A percentile compares a stretch with the other conserved stretches of the same genome.
These are phyloP conservation scores for Jaculus jaculus DNA, from an alignment of 2,113 vertebrate species.

Conservation along the genomic window DNA sequence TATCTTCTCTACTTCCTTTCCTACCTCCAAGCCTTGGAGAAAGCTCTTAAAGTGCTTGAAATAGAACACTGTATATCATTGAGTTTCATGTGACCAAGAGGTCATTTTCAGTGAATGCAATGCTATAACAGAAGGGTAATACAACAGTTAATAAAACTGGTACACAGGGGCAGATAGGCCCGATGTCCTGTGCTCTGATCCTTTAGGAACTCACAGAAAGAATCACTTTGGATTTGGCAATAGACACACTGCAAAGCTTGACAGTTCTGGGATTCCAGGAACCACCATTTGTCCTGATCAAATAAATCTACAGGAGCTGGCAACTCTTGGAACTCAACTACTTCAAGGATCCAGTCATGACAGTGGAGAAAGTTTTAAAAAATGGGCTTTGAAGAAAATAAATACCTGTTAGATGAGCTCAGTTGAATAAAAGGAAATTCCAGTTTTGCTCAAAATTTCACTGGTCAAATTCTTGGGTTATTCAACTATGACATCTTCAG, in stretches of 20 bases:
- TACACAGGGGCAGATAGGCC: not conserved
- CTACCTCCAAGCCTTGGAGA: not conserved
- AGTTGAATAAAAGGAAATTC: not conserved
- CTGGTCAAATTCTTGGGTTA: slow-evolving; percentile 20
- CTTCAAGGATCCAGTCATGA: not conserved
- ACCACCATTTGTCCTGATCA: not conserved
- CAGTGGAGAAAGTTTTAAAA: slow-evolving; percentile 40
- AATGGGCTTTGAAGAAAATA: not conserved
- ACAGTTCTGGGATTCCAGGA: not conserved
- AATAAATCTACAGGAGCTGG: not conserved
- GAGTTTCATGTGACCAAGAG: not conserved
- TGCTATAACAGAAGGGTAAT: not conserved
- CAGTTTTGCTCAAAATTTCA: not conserved
- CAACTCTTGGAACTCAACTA: not conserved
- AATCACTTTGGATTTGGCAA: not conserved
- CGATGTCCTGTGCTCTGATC: not conserved
- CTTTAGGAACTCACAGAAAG: not conserved
- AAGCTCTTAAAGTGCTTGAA: slow-evolving; percentile 31
- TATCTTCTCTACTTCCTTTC: not conserved
- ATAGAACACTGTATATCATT: not conserved
- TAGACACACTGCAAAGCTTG: not conserved
- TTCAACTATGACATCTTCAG: slow-evolving; percentile 36
- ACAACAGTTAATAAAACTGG: not conserved
- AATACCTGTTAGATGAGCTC: not conserved
- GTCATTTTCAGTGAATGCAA: not conserved